These are phyloP conservation scores for Drosophila subquinaria DNA, from an alignment of 2,888 invertebrate genomes.

Conservation along the genomic window DNA sequence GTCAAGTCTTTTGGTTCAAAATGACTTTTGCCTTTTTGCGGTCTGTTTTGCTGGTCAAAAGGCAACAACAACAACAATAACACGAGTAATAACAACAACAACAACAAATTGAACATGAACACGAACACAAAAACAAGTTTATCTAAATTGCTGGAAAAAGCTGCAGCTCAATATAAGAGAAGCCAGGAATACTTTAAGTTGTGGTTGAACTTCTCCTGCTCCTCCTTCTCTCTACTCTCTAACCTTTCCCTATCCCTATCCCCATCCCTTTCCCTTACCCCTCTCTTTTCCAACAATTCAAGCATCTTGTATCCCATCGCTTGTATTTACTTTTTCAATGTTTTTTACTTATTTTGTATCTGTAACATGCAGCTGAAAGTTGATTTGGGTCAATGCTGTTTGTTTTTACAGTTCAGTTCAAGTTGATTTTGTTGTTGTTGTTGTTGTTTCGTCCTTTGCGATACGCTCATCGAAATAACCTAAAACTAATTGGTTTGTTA, in stretches of 20 bases:
- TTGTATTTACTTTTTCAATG: slow-evolving; percentile 63
- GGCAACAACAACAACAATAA: slow-evolving; percentile 54
- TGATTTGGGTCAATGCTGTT: slow-evolving; percentile 78
- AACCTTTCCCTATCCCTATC: background rate
- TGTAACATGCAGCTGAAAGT: slow-evolving; percentile 56
- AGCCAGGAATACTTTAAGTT: slow-evolving; percentile 50
- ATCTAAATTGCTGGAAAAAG: slow-evolving; percentile 75
- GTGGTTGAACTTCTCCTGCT: slow-evolving; percentile 23
- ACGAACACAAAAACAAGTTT: slow-evolving; percentile 71
- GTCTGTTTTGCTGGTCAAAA: slow-evolving; percentile 67
- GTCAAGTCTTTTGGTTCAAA: slow-evolving; percentile 39
- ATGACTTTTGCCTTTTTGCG: slow-evolving; percentile 81
- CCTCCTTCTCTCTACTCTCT: background rate
- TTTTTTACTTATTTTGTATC: slow-evolving; percentile 52
- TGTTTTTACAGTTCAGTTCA: slow-evolving; percentile 48
- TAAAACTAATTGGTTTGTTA: slow-evolving; percentile 79
- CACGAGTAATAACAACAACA: slow-evolving; percentile 26
- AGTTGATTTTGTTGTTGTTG: slow-evolving; percentile 53
- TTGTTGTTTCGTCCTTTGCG: slow-evolving; percentile 14
- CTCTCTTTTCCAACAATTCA: background rate
- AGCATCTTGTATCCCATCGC: slow-evolving; percentile 21
- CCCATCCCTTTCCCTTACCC: background rate
- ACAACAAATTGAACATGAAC: slow-evolving; percentile 30
- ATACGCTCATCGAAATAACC: slow-evolving; percentile 57
- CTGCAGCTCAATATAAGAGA: slow-evolving; percentile 49